Evolutionary conservation across 2,888 invertebrate genomes (phyloP), one percentile per base, ranked within the genome.

Genomic region (Orthosia incerta): DNA sequence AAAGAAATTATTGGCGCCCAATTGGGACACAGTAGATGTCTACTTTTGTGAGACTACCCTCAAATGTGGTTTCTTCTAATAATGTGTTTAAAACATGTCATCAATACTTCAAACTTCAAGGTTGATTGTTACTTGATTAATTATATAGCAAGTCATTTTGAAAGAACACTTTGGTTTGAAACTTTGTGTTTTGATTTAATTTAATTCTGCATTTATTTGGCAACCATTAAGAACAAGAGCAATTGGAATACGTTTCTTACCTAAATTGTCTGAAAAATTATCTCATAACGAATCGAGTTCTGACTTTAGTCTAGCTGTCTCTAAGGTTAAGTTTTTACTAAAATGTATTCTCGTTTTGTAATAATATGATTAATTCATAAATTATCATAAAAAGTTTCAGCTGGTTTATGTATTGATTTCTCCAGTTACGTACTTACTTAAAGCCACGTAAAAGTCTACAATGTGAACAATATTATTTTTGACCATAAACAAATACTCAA

Each of bases 1-100:
- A 9, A 39, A 39, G 5, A 9, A 1, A 7, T 64, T 71, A 31
- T 46, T 82, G 82, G 70, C 77, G 46, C 77, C 79, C 77, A 81
- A 26, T 26, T 76, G 70, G 69, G 77, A 16, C 65, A 46, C 11
- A n/a, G 3, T 16, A 12, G n/a, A n/a, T n/a, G n/a, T 26, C 11
- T 20, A 46, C 13, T 64, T 68, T 68, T 63, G 13, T 77, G 66
- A 53, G 20, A 62, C 45, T 57, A 55, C 18, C 26, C 18, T 67
- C 59, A 59, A 50, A 15, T 31, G n/a, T 60, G 9, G 20, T n/a
- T 51, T 61, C 26, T 39, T 67, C 1, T 20, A 76, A 76, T 56
- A 46, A 53, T 23, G 3, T 48, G n/a, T 67, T 51, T 1, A 23
- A 56, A 56, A 46, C 9, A 4, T 64, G 55, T 53, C 39, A 59